phyloP scores from a whole-genome alignment of 2,888 invertebrate species.

The Trachelus iudaicus region DNA sequence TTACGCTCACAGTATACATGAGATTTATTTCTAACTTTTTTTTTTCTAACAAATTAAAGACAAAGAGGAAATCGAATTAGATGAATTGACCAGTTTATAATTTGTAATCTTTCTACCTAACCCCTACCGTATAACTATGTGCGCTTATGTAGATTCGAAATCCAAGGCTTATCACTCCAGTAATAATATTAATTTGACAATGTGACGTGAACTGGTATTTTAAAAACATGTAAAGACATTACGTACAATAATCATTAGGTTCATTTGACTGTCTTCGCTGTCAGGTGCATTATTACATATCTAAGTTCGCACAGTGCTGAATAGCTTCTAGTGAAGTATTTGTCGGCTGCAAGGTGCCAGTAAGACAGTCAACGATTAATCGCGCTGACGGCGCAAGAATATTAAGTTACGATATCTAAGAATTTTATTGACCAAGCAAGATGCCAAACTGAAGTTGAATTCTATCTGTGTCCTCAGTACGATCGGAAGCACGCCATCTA shows the following conservation, averaged over 20 bases:
- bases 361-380: background rate
- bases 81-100: background rate
- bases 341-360: background rate
- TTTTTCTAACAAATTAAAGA: background rate
- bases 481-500: conserved; percentile 78
- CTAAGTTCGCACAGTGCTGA: background rate
- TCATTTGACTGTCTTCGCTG: background rate
- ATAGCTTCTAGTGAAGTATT: background rate
- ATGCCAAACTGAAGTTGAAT: background rate
- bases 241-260: background rate
- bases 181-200: background rate
- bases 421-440: background rate
- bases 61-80: background rate
- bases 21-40: background rate
- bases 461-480: conserved; percentile 65
- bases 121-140: background rate
- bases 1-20: background rate
- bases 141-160: background rate
- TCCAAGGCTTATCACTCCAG: background rate
- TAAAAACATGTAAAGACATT: background rate
- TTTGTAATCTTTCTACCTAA: background rate
- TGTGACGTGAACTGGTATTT: background rate
- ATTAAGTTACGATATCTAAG: conserved; percentile 1
- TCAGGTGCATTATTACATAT: background rate
- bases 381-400: background rate